Evolutionary conservation across 1,140 invertebrate genomes (phyloP).

Genomic region (Gryon sp.): DNA sequence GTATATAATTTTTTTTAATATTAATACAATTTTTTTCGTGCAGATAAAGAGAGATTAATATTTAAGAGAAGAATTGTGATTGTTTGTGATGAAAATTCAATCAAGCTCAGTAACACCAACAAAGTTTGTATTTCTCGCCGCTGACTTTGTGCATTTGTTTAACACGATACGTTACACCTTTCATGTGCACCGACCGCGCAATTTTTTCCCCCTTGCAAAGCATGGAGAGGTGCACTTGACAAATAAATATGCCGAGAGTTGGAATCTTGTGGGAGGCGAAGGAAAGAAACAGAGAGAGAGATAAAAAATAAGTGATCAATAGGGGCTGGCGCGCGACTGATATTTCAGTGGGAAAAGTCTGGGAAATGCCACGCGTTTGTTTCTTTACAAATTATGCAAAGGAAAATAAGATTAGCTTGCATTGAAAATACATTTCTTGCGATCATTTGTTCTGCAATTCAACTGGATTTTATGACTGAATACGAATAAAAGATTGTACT

Average conservation of each 20-base stretch:
- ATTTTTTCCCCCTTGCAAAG: background rate
- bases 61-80: too few species aligned
- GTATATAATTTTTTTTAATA: too few species aligned
- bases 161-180: conserved; percentile 14
- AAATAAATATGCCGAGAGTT: conserved; percentile 10
- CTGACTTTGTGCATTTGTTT: conserved; percentile 2
- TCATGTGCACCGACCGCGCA: conserved; percentile 8
- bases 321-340: conserved; percentile 1
- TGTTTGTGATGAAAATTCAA: conserved; percentile 32
- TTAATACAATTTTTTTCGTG: too few species aligned
- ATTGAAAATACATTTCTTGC: too few species aligned
- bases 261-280: conserved; percentile 36
- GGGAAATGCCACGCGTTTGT: conserved; percentile 12
- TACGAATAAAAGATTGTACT: too few species aligned
- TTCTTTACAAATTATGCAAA: too few species aligned
- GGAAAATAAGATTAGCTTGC: too few species aligned
- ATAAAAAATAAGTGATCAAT: conserved; percentile 8
- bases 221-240: conserved; percentile 30
- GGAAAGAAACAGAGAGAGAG: too few species aligned
- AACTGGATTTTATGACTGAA: too few species aligned
- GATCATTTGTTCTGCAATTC: too few species aligned
- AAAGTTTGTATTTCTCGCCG: background rate
- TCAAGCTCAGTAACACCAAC: background rate
- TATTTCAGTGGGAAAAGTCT: conserved; percentile 31
- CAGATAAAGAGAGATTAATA: too few species aligned